These are phyloP conservation scores for Scopus umbretta DNA, from an alignment of 2,113 vertebrate genomes.

Conservation along the genomic window DNA sequence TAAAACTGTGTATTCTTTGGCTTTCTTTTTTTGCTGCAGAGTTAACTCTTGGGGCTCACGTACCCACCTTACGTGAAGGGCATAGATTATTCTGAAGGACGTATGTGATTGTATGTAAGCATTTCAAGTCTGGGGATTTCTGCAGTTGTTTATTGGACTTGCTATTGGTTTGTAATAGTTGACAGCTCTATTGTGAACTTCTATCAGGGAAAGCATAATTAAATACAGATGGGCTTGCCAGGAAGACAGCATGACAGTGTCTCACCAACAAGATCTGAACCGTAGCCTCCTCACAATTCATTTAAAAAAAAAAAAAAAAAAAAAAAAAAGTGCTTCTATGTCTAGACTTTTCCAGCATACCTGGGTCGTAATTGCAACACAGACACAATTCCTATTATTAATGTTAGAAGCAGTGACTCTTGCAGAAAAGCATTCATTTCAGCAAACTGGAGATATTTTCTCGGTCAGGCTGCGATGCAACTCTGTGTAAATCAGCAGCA, in stretches of 20 bases:
- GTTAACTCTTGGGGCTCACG: background rate
- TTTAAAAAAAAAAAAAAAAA: background rate
- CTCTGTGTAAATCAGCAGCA: background rate
- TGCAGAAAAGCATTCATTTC: background rate
- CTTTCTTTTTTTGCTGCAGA: background rate
- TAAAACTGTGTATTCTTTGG: background rate
- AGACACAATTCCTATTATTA: background rate
- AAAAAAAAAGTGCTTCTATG: background rate
- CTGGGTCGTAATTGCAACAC: background rate
- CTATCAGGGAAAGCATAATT: background rate
- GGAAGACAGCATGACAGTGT: background rate
- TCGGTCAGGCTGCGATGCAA: background rate
- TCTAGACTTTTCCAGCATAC: background rate
- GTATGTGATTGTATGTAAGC: background rate
- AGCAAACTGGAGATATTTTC: background rate
- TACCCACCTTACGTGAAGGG: background rate
- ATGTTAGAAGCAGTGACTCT: background rate
- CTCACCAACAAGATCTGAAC: background rate
- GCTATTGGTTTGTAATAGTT: background rate
- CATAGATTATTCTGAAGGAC: background rate
- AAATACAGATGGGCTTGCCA: background rate
- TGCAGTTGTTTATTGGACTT: background rate
- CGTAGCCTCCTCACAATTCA: accelerated
- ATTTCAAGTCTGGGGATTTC: background rate
- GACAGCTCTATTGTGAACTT: background rate